These are phyloP conservation scores for Patella pellucida DNA, from an alignment of 2,888 invertebrate species.

Conservation along the genomic window DNA sequence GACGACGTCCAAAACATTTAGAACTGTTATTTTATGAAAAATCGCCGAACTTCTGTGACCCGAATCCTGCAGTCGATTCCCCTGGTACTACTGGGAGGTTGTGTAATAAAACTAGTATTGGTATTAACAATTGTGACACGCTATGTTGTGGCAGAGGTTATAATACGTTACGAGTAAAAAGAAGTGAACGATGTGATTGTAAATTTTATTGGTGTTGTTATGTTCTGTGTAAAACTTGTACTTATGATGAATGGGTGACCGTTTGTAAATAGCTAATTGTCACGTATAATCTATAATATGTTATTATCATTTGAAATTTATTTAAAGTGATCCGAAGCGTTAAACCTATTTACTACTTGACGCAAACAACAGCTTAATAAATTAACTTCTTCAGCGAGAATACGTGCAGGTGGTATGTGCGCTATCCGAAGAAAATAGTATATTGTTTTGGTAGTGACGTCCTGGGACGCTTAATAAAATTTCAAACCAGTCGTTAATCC, in stretches of 20 bases:
- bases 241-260: conserved; percentile 82
- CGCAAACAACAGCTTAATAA: too few relatives aligned
- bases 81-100: conserved; percentile 65
- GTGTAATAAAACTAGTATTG: conserved; percentile 64
- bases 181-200: conserved; percentile 67
- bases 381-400: too few relatives aligned
- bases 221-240: conserved; percentile 69
- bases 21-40: conserved; percentile 90
- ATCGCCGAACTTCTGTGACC: conserved; percentile 92
- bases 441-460: too few relatives aligned
- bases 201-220: conserved; percentile 71
- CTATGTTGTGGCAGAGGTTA: conserved; percentile 67
- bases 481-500: too few relatives aligned
- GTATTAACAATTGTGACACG: conserved; percentile 62
- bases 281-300: too few relatives aligned
- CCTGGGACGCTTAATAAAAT: too few relatives aligned
- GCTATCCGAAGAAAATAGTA: conserved; percentile 77
- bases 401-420: too few relatives aligned
- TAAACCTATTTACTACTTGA: too few relatives aligned
- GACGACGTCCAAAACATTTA: conserved; percentile 47
- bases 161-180: conserved; percentile 74
- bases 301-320: too few relatives aligned
- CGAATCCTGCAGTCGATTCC: conserved; percentile 63
- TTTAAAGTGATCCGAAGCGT: too few relatives aligned
- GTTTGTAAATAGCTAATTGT: conserved; percentile 82